phyloP scores from a whole-genome alignment of 37 sponge, comb jelly and placozoan species.

The Theonella swinhoei region DNA sequence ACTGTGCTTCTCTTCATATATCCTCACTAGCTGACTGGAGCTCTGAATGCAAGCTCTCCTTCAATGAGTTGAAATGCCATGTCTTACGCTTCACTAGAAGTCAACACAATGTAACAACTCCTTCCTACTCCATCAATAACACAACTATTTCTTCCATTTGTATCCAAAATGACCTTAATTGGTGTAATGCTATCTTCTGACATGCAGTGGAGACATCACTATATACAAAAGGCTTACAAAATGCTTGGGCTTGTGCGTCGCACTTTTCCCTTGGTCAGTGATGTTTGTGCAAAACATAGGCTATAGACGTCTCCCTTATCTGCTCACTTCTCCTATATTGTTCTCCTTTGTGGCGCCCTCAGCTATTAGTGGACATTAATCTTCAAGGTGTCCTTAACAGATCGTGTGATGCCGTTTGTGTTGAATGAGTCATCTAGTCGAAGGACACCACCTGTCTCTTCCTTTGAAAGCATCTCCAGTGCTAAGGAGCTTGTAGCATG shows the following conservation, averaged over 20 bases:
- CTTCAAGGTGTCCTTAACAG: too few species aligned
- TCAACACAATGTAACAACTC: neutral
- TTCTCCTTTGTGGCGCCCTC: neutral
- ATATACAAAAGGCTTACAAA: neutral
- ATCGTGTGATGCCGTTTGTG: too few species aligned
- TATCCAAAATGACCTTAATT: neutral
- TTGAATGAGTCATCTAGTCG: too few species aligned
- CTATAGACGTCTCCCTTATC: neutral
- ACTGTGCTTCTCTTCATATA: neutral
- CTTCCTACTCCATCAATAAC: neutral
- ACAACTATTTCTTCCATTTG: neutral
- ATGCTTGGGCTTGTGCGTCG: neutral
- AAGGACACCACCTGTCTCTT: too few species aligned
- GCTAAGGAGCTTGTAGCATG: too few species aligned
- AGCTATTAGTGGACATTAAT: neutral
- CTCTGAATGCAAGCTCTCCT: neutral
- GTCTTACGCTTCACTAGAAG: neutral
- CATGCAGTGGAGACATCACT: neutral
- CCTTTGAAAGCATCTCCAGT: too few species aligned
- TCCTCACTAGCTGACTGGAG: neutral
- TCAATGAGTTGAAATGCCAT: neutral
- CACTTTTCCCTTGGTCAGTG: neutral
- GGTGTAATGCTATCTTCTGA: neutral
- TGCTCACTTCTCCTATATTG: neutral
- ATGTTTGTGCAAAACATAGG: neutral